Base-by-base conservation (phyloP, 2,888 invertebrate species). In the Acleris laterana region DNA sequence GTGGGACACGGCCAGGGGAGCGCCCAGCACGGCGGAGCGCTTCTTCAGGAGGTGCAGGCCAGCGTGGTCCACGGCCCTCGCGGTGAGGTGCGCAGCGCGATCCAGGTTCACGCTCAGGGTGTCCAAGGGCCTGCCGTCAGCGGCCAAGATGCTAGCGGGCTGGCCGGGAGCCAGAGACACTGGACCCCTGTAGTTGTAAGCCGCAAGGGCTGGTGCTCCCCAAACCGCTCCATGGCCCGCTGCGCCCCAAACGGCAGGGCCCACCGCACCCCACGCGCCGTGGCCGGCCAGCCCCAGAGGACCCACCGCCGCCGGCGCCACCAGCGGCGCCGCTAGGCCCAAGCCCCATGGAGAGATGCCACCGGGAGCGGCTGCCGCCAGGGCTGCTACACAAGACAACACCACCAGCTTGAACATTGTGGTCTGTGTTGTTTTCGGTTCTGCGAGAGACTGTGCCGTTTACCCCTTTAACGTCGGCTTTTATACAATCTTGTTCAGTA, bases 391-490 rank as follows among this genome's bases (percentile, higher is more conserved):
- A 81, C 93, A 94, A 80, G 93, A 94, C 93, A 95, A 94, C 89
- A 94, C 94, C 93, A 94, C 94, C 93, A 93, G 84, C 87, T 91
- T 93, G 79, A 87, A 90, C 93, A 93, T 93, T 89, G 87, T 93
- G 90, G 89, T 91, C 91, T 93, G 90, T 89, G 88, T 88, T 90
- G 90, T 77, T 86, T 82, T 82, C 78, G 78, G 75, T 80, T 77
- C 81, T 78, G 73, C 80, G 78, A 81, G 79, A 79, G 82, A 92
- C 92, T 93, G 91, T 78, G 81, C 72, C 73, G 72, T 79, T 79
- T 76, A 80, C 79, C 78, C 77, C 70, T 72, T 76, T 77, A 73
- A 70, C 71, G 74, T 76, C 70, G 81, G 81, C 82, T 90, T 92
- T 81, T 91, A 92, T 91, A 93, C 83, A 70, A 74, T 74, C 80